These are phyloP conservation scores for Crypturellus tataupa DNA, from an alignment of 2,797 vertebrate genomes.

Conservation along the genomic window DNA sequence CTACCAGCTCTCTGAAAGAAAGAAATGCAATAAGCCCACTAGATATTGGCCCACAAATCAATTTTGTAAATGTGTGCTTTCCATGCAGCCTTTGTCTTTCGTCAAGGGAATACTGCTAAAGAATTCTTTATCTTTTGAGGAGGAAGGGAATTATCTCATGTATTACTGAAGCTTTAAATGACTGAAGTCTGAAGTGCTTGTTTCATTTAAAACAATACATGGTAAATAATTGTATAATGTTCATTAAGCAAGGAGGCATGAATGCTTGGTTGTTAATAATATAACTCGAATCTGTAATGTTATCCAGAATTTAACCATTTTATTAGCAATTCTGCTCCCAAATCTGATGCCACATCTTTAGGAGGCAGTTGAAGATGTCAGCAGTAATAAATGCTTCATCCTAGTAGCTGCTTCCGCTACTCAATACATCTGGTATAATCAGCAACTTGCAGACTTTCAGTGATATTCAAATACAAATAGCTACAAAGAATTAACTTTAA, in stretches of 20 bases:
- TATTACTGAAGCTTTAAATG: background rate
- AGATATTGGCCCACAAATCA: background rate
- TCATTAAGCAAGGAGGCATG: background rate
- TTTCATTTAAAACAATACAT: background rate
- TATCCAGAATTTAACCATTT: background rate
- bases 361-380: background rate
- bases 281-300: background rate
- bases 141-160: background rate
- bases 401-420: background rate
- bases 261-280: background rate
- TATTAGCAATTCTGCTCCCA: background rate
- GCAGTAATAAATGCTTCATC: background rate
- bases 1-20: background rate
- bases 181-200: background rate
- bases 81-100: background rate
- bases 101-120: background rate
- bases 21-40: background rate
- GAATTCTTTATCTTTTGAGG: background rate
- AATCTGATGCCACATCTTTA: background rate
- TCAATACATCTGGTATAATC: background rate
- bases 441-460: conserved; percentile 3
- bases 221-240: background rate
- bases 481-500: background rate
- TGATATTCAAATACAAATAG: background rate
- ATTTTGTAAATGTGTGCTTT: conserved; percentile 18